Evolutionary conservation across 2,797 vertebrate genomes (phyloP).

Genomic region (Diplodus puntazzo): DNA sequence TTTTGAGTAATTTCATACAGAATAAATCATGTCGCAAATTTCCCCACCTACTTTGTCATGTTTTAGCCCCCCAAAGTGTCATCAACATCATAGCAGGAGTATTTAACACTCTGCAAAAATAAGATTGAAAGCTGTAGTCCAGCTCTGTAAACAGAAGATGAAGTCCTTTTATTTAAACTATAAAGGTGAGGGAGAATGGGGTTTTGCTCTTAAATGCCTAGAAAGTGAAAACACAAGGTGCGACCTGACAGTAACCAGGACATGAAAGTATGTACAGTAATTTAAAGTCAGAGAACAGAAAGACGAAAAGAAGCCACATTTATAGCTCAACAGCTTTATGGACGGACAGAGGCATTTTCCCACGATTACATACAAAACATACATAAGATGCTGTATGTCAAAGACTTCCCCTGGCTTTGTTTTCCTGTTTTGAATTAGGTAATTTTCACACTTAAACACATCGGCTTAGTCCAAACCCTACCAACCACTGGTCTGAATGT

Average conservation of each 20-base stretch:
- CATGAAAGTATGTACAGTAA: slow-evolving; percentile 50
- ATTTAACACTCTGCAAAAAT: background rate
- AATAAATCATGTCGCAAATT: slow-evolving; percentile 47
- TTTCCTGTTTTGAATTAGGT: slow-evolving; percentile 31
- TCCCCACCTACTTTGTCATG: slow-evolving; percentile 52
- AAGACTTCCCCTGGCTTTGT: background rate
- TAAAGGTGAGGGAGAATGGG: slow-evolving; percentile 6
- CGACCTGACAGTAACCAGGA: slow-evolving; percentile 54
- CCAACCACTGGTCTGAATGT: slow-evolving; percentile 10
- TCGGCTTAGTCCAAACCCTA: slow-evolving; percentile 18
- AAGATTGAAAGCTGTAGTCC: slow-evolving; percentile 21
- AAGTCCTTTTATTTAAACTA: slow-evolving; percentile 23
- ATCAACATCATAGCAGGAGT: background rate
- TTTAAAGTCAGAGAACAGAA: slow-evolving; percentile 46
- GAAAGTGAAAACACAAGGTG: slow-evolving; percentile 62
- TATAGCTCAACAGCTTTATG: slow-evolving; percentile 4
- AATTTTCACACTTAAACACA: slow-evolving; percentile 36
- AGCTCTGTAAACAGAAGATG: slow-evolving; percentile 25
- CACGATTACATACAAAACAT: too few species aligned
- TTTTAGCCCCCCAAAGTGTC: background rate
- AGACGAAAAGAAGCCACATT: slow-evolving; percentile 54
- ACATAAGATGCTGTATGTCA: too few species aligned
- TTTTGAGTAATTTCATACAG: slow-evolving; percentile 46
- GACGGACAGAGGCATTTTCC: background rate
- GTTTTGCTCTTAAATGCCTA: slow-evolving; percentile 53